Conservation (phyloP, 2,888 invertebrate species). For the Acleris laterana region DNA sequence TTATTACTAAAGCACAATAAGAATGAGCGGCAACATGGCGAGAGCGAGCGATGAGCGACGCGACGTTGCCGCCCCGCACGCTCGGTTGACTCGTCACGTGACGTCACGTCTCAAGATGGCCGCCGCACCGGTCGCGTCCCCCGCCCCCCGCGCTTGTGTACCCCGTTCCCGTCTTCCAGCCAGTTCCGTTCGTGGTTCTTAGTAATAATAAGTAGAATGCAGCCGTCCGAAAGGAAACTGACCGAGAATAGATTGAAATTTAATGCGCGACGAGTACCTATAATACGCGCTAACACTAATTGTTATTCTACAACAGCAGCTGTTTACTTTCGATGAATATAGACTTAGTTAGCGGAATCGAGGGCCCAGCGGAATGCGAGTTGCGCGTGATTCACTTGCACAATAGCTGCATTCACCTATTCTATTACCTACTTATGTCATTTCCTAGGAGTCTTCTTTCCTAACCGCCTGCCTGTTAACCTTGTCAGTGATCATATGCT, state of each 20-base stretch:
- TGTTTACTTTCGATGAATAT: slow-evolving; percentile 82
- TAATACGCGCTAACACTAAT: slow-evolving; percentile 68
- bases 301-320: slow-evolving; percentile 77
- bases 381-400: slow-evolving; percentile 60
- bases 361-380: slow-evolving; percentile 56
- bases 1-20: slow-evolving; percentile 76
- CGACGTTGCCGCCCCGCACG: slow-evolving; percentile 78
- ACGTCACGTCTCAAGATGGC: slow-evolving; percentile 85
- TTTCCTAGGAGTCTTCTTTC: slow-evolving; percentile 13
- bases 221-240: slow-evolving; percentile 78
- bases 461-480: background rate
- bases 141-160: slow-evolving; percentile 45
- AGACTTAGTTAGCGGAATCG: slow-evolving; percentile 66
- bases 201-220: slow-evolving; percentile 80
- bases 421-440: slow-evolving; percentile 21
- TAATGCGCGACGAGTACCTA: slow-evolving; percentile 73
- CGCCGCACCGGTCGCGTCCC: slow-evolving; percentile 76
- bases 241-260: slow-evolving; percentile 81
- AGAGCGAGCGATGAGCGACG: slow-evolving; percentile 50
- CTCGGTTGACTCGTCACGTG: slow-evolving; percentile 83
- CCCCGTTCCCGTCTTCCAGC: slow-evolving; percentile 65
- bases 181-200: slow-evolving; percentile 73
- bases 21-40: slow-evolving; percentile 71
- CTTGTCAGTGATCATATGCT: too few relatives aligned
- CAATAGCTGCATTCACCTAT: slow-evolving; percentile 43